Conservation (phyloP, 2,113 vertebrate genomes). For the Embiotoca jacksoni region DNA sequence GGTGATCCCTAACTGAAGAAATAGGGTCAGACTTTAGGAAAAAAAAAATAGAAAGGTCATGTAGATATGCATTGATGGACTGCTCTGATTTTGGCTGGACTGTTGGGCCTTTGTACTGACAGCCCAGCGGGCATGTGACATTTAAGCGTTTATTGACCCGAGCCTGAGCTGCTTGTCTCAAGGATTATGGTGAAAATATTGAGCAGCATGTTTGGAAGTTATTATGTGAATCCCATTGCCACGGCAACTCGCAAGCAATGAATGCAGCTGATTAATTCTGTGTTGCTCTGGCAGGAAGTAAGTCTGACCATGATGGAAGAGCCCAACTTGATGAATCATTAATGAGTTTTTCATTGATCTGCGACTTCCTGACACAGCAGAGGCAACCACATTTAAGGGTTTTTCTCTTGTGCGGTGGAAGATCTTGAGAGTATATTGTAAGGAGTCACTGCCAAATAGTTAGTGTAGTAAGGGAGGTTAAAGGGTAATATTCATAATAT, state of each 20-base stretch:
- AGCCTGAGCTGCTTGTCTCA: constrained; percentile 43
- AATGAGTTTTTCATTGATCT: constrained; percentile 72
- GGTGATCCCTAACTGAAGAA: constrained; percentile 2
- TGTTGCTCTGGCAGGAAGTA: constrained; percentile 51
- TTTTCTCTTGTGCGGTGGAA: constrained; percentile 2
- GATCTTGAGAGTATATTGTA: background rate
- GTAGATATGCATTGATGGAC: constrained; percentile 9
- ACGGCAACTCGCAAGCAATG: constrained; percentile 27
- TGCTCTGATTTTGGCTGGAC: constrained; percentile 27
- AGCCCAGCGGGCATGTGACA: constrained; percentile 52
- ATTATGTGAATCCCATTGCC: constrained; percentile 29
- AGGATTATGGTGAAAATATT: constrained; percentile 58
- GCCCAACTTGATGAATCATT: constrained; percentile 75
- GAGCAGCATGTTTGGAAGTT: constrained; percentile 22
- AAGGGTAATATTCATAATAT: constrained; percentile 2
- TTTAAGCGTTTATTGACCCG: constrained; percentile 51
- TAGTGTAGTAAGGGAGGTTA: background rate
- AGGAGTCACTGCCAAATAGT: background rate
- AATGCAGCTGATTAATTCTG: constrained; percentile 36
- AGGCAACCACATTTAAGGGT: background rate
- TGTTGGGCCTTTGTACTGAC: constrained; percentile 45
- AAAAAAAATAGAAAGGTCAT: background rate
- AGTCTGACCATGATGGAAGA: constrained; percentile 56
- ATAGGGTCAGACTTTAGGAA: background rate
- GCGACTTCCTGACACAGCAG: constrained; percentile 28